These are phyloP conservation scores for Myotis daubentonii DNA, from an alignment of 2,797 vertebrate genomes.

Conservation along the genomic window DNA sequence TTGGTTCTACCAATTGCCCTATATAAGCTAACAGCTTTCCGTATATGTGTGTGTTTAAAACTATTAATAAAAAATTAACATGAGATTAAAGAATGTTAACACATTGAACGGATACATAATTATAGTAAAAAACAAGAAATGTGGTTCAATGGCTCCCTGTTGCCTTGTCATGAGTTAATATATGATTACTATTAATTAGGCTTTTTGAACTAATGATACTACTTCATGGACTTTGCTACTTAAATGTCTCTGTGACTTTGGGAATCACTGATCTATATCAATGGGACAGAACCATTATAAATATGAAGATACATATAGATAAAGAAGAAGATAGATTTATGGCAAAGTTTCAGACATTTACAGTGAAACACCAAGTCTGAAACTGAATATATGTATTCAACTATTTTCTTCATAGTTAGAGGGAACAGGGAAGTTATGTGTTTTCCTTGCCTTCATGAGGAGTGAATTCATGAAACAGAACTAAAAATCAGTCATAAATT, in stretches of 20 bases:
- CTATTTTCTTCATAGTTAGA: background rate
- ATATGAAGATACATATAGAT: background rate
- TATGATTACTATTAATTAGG: background rate
- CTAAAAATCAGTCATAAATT: constrained; percentile 67
- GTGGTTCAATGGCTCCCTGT: background rate
- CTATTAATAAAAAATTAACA: background rate
- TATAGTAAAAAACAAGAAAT: background rate
- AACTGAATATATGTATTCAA: background rate
- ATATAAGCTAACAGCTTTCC: background rate
- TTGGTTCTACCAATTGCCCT: background rate
- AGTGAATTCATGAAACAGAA: constrained; percentile 66
- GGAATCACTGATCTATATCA: background rate
- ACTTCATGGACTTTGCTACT: background rate
- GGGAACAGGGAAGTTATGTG: background rate
- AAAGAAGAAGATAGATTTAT: background rate
- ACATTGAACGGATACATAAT: background rate
- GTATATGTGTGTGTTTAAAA: background rate
- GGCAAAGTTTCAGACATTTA: background rate
- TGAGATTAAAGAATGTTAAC: background rate
- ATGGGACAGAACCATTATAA: background rate
- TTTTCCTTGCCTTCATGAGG: constrained; percentile 32
- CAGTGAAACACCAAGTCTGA: background rate
- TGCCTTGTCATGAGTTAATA: background rate
- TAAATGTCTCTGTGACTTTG: background rate
- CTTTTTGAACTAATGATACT: background rate